A percentile compares a stretch with the other conserved stretches of the same genome.
Evolutionary conservation across 2,888 invertebrate genomes (phyloP).

Genomic region (Nemapogon koenigi): DNA sequence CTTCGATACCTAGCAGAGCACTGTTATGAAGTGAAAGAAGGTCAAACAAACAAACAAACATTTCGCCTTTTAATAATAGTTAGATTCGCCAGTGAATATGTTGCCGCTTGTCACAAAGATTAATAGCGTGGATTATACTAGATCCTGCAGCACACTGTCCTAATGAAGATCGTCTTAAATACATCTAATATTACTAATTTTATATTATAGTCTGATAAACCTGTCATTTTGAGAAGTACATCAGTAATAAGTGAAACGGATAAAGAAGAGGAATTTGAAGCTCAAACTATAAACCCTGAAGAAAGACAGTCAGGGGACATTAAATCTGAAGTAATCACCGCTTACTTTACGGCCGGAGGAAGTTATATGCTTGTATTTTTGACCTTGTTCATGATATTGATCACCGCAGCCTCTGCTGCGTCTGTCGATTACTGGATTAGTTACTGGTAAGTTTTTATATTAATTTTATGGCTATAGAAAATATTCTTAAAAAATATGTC

Average conservation of each 20-base stretch:
- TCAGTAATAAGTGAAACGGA: slow-evolving; percentile 29
- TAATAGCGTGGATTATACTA: no score
- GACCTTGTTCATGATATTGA: slow-evolving; percentile 31
- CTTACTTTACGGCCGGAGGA: slow-evolving; percentile 45
- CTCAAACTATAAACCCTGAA: slow-evolving; percentile 42
- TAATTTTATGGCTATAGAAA: neutral
- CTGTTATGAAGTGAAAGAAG: no score
- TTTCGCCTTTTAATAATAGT: no score
- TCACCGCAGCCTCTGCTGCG: slow-evolving; percentile 68
- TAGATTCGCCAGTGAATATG: no score
- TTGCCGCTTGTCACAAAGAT: no score
- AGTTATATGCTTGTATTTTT: slow-evolving; percentile 33
- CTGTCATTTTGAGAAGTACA: slow-evolving; percentile 7
- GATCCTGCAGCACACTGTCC: no score
- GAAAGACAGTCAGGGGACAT: slow-evolving; percentile 45
- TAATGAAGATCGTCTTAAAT: no score
- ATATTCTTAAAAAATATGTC: no score
- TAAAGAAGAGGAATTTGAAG: slow-evolving; percentile 36
- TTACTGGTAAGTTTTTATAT: slow-evolving; percentile 66
- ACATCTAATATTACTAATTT: no score
- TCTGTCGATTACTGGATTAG: slow-evolving; percentile 74
- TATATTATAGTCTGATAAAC: slow-evolving; percentile 4
- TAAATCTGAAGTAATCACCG: slow-evolving; percentile 39
- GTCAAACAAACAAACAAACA: no score
- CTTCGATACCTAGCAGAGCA: no score